Conservation (phyloP, 2,888 invertebrate genomes). For the Drosophila paranaensis region DNA sequence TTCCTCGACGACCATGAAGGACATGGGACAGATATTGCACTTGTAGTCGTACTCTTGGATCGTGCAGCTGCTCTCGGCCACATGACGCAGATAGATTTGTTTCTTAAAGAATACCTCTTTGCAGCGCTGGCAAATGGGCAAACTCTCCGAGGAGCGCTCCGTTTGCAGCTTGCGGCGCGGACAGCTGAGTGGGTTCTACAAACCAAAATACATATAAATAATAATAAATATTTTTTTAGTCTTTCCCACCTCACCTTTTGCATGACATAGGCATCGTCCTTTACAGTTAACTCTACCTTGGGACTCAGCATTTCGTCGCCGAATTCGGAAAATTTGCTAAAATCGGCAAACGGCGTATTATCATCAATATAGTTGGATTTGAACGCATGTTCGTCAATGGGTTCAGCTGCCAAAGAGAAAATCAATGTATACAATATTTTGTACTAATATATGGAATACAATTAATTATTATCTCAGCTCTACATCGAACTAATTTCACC, state of each 20-base stretch:
- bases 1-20: slow-evolving; percentile 79
- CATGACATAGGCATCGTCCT: slow-evolving; percentile 64
- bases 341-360: slow-evolving; percentile 74
- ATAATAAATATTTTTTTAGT: background rate
- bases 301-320: slow-evolving; percentile 65
- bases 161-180: slow-evolving; percentile 80
- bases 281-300: slow-evolving; percentile 65
- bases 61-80: slow-evolving; percentile 77
- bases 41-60: slow-evolving; percentile 83
- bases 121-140: slow-evolving; percentile 82
- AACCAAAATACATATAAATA: background rate
- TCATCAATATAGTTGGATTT: slow-evolving; percentile 72
- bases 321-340: slow-evolving; percentile 64
- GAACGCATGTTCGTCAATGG: slow-evolving; percentile 69
- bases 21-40: slow-evolving; percentile 82
- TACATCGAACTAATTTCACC: slow-evolving; percentile 28
- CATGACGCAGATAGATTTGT: slow-evolving; percentile 77
- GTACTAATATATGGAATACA: slow-evolving; percentile 10
- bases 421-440: background rate
- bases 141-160: slow-evolving; percentile 75
- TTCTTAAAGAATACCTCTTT: slow-evolving; percentile 83
- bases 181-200: slow-evolving; percentile 74
- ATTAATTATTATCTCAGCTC: slow-evolving; percentile 9
- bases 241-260: slow-evolving; percentile 42
- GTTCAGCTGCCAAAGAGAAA: slow-evolving; percentile 61